These are phyloP conservation scores for Melospiza georgiana DNA, from an alignment of 2,113 vertebrate species.

Conservation along the genomic window DNA sequence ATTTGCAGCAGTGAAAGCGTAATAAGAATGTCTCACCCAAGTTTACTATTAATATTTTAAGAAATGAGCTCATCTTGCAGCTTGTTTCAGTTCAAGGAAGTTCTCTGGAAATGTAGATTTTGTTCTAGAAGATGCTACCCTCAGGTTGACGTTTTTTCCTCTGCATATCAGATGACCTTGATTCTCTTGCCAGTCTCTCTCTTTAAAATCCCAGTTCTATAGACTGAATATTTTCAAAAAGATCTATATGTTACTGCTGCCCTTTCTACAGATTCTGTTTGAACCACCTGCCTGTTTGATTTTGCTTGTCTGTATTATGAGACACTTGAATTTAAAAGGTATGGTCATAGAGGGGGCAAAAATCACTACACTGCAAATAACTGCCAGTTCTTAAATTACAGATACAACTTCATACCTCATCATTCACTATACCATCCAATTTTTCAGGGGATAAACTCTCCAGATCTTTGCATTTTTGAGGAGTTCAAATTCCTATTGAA, in stretches of 20 bases:
- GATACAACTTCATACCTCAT: background rate
- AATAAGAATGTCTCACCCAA: background rate
- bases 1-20: background rate
- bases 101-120: background rate
- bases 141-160: background rate
- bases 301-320: background rate
- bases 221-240: background rate
- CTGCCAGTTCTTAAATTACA: background rate
- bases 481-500: background rate
- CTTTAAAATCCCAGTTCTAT: background rate
- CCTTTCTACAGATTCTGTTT: background rate
- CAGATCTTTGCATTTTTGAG: background rate
- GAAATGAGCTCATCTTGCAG: background rate
- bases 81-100: background rate
- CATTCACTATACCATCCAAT: background rate
- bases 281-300: background rate
- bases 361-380: background rate
- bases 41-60: conserved; percentile 10
- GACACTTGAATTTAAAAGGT: background rate
- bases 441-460: background rate
- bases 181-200: background rate
- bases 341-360: background rate
- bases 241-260: background rate
- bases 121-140: background rate
- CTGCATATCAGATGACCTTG: background rate